A percentile compares a stretch with the other conserved stretches of the same genome.
Conservation (phyloP, 2,113 vertebrate genomes). For the human (Homo sapiens) region DNA sequence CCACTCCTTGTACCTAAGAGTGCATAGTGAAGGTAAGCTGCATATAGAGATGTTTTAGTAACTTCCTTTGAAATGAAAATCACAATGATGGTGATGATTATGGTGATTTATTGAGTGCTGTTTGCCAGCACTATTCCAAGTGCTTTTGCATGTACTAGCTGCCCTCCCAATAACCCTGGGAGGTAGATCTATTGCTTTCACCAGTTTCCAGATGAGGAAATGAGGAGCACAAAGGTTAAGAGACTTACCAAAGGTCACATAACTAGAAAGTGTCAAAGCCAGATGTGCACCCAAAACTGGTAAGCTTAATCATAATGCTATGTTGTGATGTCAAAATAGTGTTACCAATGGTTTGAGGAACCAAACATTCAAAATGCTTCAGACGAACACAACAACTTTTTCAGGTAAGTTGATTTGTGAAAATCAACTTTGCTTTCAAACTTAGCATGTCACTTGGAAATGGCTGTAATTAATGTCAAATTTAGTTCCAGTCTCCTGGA, state of each 20-base stretch:
- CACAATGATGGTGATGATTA: neutral
- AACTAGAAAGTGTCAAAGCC: neutral
- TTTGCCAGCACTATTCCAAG: neutral
- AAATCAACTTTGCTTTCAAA: neutral
- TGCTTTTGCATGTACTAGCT: neutral
- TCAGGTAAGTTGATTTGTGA: neutral
- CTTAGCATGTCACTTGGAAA: neutral
- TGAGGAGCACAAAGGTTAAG: neutral
- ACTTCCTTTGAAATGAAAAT: neutral
- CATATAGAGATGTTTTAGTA: neutral
- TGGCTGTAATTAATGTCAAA: neutral
- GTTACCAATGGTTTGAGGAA: neutral
- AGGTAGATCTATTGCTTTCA: neutral
- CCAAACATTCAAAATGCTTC: neutral
- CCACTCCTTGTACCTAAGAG: neutral
- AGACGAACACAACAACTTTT: neutral
- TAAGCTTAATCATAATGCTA: neutral
- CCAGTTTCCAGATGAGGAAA: neutral
- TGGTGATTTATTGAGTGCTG: neutral
- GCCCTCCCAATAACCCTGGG: neutral
- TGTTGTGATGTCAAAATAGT: neutral
- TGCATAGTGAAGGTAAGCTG: neutral
- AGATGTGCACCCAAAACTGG: neutral
- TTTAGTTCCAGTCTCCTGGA: neutral
- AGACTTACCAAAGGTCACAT: neutral